Conservation (phyloP, 2,888 invertebrate species). For the Scotopteryx bipunctaria region DNA sequence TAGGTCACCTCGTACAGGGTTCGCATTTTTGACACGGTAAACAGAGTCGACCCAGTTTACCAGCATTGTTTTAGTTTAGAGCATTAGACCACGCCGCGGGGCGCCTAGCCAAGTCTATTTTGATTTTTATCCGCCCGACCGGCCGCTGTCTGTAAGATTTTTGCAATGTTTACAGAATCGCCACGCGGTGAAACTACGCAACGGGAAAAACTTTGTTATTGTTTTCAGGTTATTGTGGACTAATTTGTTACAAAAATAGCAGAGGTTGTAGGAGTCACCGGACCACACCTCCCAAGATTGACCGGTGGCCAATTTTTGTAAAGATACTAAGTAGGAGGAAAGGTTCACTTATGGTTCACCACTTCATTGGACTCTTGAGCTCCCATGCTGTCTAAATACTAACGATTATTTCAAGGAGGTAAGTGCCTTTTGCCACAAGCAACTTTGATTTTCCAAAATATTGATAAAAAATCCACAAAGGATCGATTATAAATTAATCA, state of each 20-base stretch:
- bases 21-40: conserved; percentile 73
- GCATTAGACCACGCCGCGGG: conserved; percentile 56
- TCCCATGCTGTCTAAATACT: too few species aligned
- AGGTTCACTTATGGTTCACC: too few species aligned
- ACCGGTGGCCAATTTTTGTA: neutral
- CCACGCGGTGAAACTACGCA: conserved; percentile 7
- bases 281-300: neutral
- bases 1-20: conserved; percentile 23
- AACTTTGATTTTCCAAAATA: too few species aligned
- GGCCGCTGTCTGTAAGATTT: conserved; percentile 65
- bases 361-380: too few species aligned
- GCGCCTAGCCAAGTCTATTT: conserved; percentile 81
- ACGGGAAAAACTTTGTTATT: conserved; percentile 3
- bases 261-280: neutral
- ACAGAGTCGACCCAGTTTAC: conserved; percentile 77
- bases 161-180: conserved; percentile 67
- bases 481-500: neutral
- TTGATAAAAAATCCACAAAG: too few species aligned
- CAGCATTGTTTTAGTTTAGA: conserved; percentile 68
- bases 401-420: neutral
- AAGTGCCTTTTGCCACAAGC: too few species aligned
- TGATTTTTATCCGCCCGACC: conserved; percentile 71
- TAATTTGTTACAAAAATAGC: neutral
- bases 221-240: neutral
- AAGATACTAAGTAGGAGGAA: neutral